A percentile compares a stretch with the other conserved stretches of the same genome.
Evolutionary conservation across 1,140 invertebrate species (phyloP).

Genomic region (Zaprionus taronus): DNA sequence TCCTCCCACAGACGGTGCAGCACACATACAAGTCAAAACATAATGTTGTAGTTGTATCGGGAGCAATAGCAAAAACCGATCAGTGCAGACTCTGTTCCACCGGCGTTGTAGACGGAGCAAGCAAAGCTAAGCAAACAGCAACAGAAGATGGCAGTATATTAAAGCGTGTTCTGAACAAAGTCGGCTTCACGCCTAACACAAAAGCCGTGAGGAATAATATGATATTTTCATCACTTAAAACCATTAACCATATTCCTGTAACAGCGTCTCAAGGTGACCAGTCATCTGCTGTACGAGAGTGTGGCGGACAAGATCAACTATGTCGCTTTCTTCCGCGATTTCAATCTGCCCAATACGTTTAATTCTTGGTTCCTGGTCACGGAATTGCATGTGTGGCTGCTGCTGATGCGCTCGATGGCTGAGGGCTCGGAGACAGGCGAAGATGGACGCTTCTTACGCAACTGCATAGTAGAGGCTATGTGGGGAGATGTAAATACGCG

Average conservation of each 20-base stretch:
- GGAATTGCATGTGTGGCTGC: constrained; percentile 94
- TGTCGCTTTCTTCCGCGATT: constrained; percentile 87
- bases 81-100: constrained; percentile 62
- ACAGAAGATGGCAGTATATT: constrained; percentile 62
- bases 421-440: constrained; percentile 87
- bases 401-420: constrained; percentile 90
- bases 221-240: neutral
- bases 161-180: constrained; percentile 77
- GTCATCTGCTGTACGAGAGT: constrained; percentile 88
- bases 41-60: constrained; percentile 14
- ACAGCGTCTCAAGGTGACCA: constrained; percentile 86
- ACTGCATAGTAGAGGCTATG: constrained; percentile 90
- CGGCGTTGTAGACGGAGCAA: constrained; percentile 50
- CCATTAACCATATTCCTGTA: neutral
- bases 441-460: constrained; percentile 89
- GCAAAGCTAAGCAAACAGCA: constrained; percentile 51
- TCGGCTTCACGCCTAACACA: constrained; percentile 77
- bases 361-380: constrained; percentile 93
- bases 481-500: constrained; percentile 92
- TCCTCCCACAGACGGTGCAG: constrained; percentile 45
- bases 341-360: constrained; percentile 91
- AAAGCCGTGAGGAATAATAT: constrained; percentile 62
- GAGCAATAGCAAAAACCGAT: neutral
- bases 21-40: constrained; percentile 35
- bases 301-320: constrained; percentile 88